Base-by-base conservation (phyloP, 2,888 invertebrate species). In the Horisme vitalbata region DNA sequence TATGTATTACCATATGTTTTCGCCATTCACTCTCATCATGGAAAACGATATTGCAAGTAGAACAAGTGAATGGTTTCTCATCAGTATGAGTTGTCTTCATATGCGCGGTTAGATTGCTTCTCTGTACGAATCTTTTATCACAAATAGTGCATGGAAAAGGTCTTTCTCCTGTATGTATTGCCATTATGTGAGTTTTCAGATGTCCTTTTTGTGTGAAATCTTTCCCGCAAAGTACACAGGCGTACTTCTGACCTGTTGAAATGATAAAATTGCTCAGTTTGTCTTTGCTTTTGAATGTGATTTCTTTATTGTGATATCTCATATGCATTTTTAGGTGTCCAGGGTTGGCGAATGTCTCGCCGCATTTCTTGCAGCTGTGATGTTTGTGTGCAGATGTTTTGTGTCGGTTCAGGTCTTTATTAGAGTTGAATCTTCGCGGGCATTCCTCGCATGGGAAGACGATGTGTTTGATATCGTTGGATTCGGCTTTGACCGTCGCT, bases 161-260 rank as follows among this genome's bases (percentile, higher is more conserved):
- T 9, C 14, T 20, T 21, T 37, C 45, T 0, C 45, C 45, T 0
- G 32, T 37, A 9, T 45, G 45, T 4, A 43, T 23, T 1, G 37
- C 37, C 37, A 33, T 45, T 14, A 48, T 35, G 24, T 48, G 48
- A 5, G 38, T 48, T 35, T 43, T 48, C 8, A 48, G 32, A 41
- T 47, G 47, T 1, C 37, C 38, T 12, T 48, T 45, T 14, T 33
- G 36, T 3, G 13, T 26, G 10, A 48, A 44, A 0, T 4, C 15
- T 7, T 44, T 48, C 1, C 30, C 27, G 9, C 48, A 48, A 0
- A 44, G 26, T 0, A 44, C 30, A 28, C 47, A 47, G 3, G 18
- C 33, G 5, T 41, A 47, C 11, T 41, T 47, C 8, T 24, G 12
- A 1, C 32, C 36, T 3, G 14, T 12, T 0, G 26, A 15, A 4